A percentile compares a stretch with the other conserved stretches of the same genome.
Conservation (phyloP, 2,113 vertebrate species). For the Chloropsis cyanopogon region DNA sequence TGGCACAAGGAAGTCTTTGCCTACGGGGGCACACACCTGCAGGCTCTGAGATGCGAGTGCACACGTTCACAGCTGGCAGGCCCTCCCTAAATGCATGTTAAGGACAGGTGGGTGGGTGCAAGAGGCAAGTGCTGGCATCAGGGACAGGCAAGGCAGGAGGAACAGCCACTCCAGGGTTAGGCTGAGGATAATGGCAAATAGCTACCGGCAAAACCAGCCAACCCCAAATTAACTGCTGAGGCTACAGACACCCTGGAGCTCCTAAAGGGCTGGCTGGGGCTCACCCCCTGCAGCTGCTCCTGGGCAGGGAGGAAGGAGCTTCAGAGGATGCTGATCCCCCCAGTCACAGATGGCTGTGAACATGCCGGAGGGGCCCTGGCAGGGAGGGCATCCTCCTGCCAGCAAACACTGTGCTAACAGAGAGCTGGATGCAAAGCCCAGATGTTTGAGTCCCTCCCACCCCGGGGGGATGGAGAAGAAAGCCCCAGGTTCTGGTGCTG, state of each 20-base stretch:
- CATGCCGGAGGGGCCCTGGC: not conserved
- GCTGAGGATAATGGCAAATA: not conserved
- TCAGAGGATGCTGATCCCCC: not conserved
- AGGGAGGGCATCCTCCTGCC: not conserved
- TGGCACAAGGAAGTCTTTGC: not conserved
- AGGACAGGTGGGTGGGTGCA: not conserved
- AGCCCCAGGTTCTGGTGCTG: accelerated
- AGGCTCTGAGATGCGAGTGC: not conserved
- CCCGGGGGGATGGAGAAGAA: not conserved
- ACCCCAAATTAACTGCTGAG: not conserved
- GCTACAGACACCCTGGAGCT: not conserved
- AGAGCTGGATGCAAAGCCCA: not conserved
- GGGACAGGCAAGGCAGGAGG: not conserved
- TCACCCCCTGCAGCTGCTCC: not conserved
- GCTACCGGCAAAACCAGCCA: not conserved
- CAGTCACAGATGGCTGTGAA: not conserved
- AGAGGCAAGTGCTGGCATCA: not conserved
- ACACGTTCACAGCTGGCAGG: accelerated
- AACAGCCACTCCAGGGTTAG: not conserved
- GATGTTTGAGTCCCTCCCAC: not conserved
- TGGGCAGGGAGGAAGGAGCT: not conserved
- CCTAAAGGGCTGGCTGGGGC: not conserved
- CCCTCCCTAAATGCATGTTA: not conserved
- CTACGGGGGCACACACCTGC: not conserved
- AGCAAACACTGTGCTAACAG: not conserved